Evolutionary conservation across 2,113 vertebrate genomes (phyloP), one percentile per base, ranked within the genome.

Genomic region (Riparia riparia): DNA sequence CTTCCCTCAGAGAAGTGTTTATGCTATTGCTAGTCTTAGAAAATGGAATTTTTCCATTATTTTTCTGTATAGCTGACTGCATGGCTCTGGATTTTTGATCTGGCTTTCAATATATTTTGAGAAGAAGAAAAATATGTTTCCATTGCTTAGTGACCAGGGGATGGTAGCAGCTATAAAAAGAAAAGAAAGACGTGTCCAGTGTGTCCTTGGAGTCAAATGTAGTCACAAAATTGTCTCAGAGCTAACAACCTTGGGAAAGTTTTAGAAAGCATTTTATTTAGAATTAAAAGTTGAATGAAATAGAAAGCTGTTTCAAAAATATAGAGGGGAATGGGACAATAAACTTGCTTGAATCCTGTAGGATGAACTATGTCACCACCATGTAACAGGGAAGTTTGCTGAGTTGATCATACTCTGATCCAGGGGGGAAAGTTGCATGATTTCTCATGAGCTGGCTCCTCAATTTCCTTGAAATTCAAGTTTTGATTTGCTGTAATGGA

Each of bases 401-500:
- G 28, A 51, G 24, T 32, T 95, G 70, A 41, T 85, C 32, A 22
- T 29, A 14, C 37, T 64, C 25, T 54, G 51, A 64, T 87, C 28
- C 53, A 26, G 8, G 42, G 51, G 61, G 45, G 17, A 60, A 91
- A 66, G 90, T 31, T 76, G 68, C 65, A 14, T 19, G n/a, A 26
- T 91, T 96, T 86, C 66, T 94, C 58, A 31, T 65, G 60, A 95
- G 41, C 42, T 83, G 60, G 19, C 42, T 77, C 68, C 90, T 95
- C 69, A 87, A 61, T 24, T 58, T 14, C 51, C 63, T 80, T 64
- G 28, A 89, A 94, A 93, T 92, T n/a, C 91, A 63, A 44, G 80
- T 73, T 93, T 81, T 68, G 37, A 87, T 70, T 97, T 92, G 31
- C 69, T 91, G 28, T 79, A 92, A 76, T 4, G 1, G n/a, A 47